Base-by-base conservation (phyloP, 2,113 vertebrate species). In the Phycodurus eques region DNA sequence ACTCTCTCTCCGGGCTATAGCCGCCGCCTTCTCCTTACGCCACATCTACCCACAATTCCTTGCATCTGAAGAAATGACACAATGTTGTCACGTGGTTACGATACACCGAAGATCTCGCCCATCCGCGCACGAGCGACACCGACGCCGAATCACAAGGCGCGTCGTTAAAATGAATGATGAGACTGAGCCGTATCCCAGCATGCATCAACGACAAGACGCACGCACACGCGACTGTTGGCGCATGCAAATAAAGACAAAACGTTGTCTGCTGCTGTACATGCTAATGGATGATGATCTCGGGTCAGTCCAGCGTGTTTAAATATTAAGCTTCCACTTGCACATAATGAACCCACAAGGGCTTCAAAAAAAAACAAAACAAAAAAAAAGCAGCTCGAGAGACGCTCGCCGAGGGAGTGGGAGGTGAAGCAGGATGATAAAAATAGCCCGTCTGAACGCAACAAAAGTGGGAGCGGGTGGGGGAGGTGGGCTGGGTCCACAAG, bases 381-480 rank as follows among this genome's bases (percentile, higher is more conserved):
- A 42, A 1, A 51, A 15, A 12, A 35, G 59, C 5, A 60, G 14
- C 31, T 8, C 33, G 65, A 64, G 65, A 69, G 15, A 57, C 70
- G 80, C 57, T 27, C 44, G 51, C 46, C 46, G 49, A 69, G 64
- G 68, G 79, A 84, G 84, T 82, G 77, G 83, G 83, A 89, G 87
- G 82, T 82, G 83, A 88, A 70, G 86, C 70, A 77, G 83, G 80
- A 73, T 73, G 88, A 87, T 91, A 92, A 89, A 90, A 92, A 92
- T 90, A 92, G 88, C 81, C 74, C 78, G 82, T 88, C 89, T 89
- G 85, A 90, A 86, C 82, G 80, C 78, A 85, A 88, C 85, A 89
- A 90, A 80, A 83, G 83, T 75, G 75, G 75, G 72, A 51, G 64
- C 46, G 68, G 39, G 17, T 19, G 77, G 76, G 27, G 70, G 71